Evolutionary conservation across 2,113 vertebrate genomes (phyloP), one percentile per base, ranked within the genome.

Genomic region (Calyptommatus sinebrachiatus): DNA sequence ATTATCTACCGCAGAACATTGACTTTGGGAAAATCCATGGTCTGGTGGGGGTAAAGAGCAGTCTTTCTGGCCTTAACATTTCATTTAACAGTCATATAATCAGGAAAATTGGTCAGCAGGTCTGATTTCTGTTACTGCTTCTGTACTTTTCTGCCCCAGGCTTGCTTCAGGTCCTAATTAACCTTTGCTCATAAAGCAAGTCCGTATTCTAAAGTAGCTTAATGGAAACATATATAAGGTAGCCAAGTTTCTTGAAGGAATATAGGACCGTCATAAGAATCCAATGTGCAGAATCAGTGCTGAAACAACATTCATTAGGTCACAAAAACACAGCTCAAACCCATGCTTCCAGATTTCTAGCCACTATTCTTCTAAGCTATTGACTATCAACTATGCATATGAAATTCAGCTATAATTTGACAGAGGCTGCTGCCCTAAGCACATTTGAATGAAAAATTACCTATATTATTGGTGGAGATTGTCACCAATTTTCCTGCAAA

Each of bases 101-200:
- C 29, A 80, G 50, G 26, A 50, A 41, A 81, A 22, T 80, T 86
- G 60, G 73, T 50, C 14, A 84, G 46, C 14, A 2, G 77, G 80
- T 20, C 11, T 78, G 70, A 53, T 7, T 78, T 57, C 72, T 88
- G 80, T 76, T 45, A 79, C 53, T 62, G 45, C 46, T 79, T 81
- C 66, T 79, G 57, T 70, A 78, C 66, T 84, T 80, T 29, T 24
- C 29, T 80, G 78, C 83, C 85, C 41, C 1, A 1, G 87, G 89
- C 85, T 82, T 90, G 80, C 87, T 91, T 79, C 86, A 78, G 85
- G 79, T 73, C 78, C 83, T 85, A 79, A 60, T 84, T 91, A 89
- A 88, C 87, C 81, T 92, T 72, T 88, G 84, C 62, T 79, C 79
- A 81, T 82, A 73, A 84, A 73, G 71, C 31, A 84, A 70, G 26